Base-by-base conservation (phyloP, 2,797 vertebrate genomes). In the Enteromius anoplus region DNA sequence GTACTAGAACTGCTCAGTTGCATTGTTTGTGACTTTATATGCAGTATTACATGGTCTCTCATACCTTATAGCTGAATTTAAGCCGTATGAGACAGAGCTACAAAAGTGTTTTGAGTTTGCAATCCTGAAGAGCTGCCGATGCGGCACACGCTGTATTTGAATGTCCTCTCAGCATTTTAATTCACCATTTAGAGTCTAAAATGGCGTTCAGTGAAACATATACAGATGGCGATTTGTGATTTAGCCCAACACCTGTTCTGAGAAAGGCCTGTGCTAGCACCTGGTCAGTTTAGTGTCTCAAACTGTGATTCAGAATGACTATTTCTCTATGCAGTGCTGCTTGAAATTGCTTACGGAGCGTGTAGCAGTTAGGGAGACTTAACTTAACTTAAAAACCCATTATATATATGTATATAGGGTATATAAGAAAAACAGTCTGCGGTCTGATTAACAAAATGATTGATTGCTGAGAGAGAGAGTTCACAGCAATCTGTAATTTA, bases 371-470 rank as follows among this genome's bases (percentile, higher is more conserved):
- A 55, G 12, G 2, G 32, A 62, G 66, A 12, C 69, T 12, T 60
- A 5, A 53, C 29, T 32, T 32, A 32, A 32, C 29, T 32, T 32
- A 47, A 51, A 37, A 37, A 37, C 5, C 5, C 5, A 4, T 32
- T 7, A 58, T 5, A 17, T 51, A 53, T 53, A 47, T 47, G 15
- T 47, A 32, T 26, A 68, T n/a, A 70, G n/a, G n/a, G n/a, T 21
- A 60, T 49, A 45, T n/a, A 75, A n/a, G 23, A 34, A 49, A 62
- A 85, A 29, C 62, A 29, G 65, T 78, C 58, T 83, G 66, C 60
- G 47, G 78, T 58, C 47, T 87, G 81, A 82, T 84, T 84, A 85
- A 45, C 64, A 51, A 42, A 49, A 49, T 85, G 84, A 87, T 85
- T 21, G 75, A 84, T 87, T 82, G 78, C 53, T 45, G 75, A 51